Evolutionary conservation across 2,888 invertebrate genomes (phyloP).

Genomic region (Rhagophthalmus giganteus): DNA sequence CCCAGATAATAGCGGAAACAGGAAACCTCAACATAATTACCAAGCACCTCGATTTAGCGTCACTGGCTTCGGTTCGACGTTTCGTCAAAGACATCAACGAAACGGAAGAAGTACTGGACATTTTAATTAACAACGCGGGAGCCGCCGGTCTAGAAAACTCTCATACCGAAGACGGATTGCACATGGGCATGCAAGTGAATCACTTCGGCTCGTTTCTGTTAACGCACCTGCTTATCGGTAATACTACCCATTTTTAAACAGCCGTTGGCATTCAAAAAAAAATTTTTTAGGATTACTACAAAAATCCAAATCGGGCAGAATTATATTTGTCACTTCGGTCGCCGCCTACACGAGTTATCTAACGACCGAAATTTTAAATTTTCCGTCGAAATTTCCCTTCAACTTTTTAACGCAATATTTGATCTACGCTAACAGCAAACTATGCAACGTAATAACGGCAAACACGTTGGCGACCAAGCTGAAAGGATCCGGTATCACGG

Average conservation of each 20-base stretch:
- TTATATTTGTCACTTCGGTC: conserved; percentile 41
- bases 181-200: conserved; percentile 66
- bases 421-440: conserved; percentile 47
- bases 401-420: not conserved
- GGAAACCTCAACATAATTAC: conserved; percentile 45
- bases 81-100: conserved; percentile 82
- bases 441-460: conserved; percentile 49
- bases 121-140: conserved; percentile 88
- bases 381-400: not conserved
- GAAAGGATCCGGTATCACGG: conserved; percentile 44
- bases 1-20: conserved; percentile 41
- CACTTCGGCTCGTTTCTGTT: conserved; percentile 61
- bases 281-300: conserved; percentile 58
- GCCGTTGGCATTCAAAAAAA: not conserved
- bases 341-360: conserved; percentile 32
- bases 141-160: conserved; percentile 56
- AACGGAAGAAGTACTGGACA: conserved; percentile 73
- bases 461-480: conserved; percentile 48
- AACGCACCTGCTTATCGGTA: conserved; percentile 22
- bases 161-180: conserved; percentile 63
- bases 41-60: conserved; percentile 58
- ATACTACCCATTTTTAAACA: too few species aligned
- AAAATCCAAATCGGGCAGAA: conserved; percentile 39
- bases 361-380: conserved; percentile 31
- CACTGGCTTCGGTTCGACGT: conserved; percentile 56